Conservation (phyloP, 2,797 vertebrate genomes). For the Intellagama lesueurii region DNA sequence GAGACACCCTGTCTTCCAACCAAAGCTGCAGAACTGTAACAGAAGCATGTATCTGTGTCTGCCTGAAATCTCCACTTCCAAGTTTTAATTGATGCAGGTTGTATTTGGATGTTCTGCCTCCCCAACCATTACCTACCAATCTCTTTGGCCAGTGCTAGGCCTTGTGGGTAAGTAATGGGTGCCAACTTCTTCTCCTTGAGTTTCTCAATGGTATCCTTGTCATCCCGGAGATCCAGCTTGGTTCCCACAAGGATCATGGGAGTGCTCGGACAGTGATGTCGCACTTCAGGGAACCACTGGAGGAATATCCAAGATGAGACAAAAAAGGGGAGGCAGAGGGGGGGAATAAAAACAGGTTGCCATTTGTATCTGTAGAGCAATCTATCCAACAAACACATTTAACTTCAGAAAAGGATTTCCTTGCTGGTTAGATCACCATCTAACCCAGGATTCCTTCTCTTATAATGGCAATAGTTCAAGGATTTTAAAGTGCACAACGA, state of each 20-base stretch:
- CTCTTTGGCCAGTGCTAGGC: slow-evolving; percentile 84
- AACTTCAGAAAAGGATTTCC: neutral
- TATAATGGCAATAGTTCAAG: neutral
- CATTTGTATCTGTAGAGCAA: neutral
- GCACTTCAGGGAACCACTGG: slow-evolving; percentile 92
- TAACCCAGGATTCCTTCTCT: neutral
- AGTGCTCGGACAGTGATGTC: slow-evolving; percentile 92
- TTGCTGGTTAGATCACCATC: neutral
- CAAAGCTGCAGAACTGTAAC: too few species aligned
- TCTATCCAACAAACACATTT: neutral
- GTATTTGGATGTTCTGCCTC: neutral
- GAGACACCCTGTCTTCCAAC: too few species aligned
- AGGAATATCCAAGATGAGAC: slow-evolving; percentile 28
- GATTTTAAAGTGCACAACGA: neutral
- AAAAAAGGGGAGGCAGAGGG: accelerated
- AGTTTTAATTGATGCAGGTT: neutral
- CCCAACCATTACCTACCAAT: slow-evolving; percentile 73
- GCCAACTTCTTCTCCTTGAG: slow-evolving; percentile 93
- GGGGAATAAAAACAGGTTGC: neutral
- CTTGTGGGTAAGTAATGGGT: slow-evolving; percentile 85
- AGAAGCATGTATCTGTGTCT: neutral
- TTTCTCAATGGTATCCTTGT: slow-evolving; percentile 94
- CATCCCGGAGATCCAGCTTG: slow-evolving; percentile 92
- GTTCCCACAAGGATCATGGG: slow-evolving; percentile 93
- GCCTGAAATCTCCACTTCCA: neutral